Evolutionary conservation across 2,113 vertebrate genomes (phyloP), one percentile per base, ranked within the genome.

Genomic region (Apodemus sylvaticus): DNA sequence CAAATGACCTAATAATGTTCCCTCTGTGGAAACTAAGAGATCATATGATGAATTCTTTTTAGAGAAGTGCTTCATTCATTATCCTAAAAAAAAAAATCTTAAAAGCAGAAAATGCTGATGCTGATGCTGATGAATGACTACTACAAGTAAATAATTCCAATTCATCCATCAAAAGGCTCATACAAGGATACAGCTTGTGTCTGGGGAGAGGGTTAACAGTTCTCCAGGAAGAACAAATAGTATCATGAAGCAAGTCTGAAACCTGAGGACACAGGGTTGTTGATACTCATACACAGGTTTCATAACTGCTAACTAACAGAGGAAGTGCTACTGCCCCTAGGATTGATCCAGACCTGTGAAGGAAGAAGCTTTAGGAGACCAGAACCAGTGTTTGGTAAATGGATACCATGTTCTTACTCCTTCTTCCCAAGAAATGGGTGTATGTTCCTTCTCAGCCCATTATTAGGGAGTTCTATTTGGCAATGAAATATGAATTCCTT

Each of bases 41-140:
- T 85, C 78, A 66, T 24, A 86, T 17, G 22, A 53, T 70, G 85
- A 86, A 90, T 94, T 95, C 83, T 88, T 77, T 94, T 70, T 77
- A 91, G 9, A 91, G 51, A 14, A 94, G 24, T 85, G 24, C 89
- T 66, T 95, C 55, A 60, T 81, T 73, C 42, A 66, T 81, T 68
- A 70, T 62, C 13, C 2, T 24, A 78, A 77, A 73, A 74, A 53
- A 74, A 53, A 62, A 77, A 1, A 12, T 48, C 10, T 81, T 79
- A 79, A 83, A 95, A 91, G 53, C 2, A 77, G 42, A 29, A 95
- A 94, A 89, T 48, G 83, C n/a, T 71, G 45, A 42, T 48, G 83
- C n/a, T 71, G 45, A 42, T 60, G n/a, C 45, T 48, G 45, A 48
- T 60, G n/a, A 91, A 89, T 60, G 70, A 19, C n/a, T 90, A 68